Evolutionary conservation across 64 coral and sea anemone genomes (phyloP).

Genomic region (Exaiptasia diaphana): DNA sequence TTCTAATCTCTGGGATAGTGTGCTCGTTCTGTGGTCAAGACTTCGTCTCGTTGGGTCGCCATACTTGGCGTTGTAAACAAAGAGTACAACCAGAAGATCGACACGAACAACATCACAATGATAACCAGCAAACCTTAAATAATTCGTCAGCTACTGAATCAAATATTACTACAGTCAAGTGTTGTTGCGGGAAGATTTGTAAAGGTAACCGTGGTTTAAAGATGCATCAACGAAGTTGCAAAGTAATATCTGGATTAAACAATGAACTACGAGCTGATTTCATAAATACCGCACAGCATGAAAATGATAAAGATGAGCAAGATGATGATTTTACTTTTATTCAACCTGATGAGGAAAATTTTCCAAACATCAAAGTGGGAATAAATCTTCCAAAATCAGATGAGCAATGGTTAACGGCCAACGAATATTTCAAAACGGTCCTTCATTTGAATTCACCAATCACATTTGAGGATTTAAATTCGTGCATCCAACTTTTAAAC

Average conservation of each 20-base stretch:
- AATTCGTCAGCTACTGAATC: background rate
- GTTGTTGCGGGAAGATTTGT: slow-evolving; percentile 6
- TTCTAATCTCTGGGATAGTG: too few relatives aligned
- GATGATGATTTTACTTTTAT: background rate
- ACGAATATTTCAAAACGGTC: background rate
- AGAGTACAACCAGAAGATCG: too few relatives aligned
- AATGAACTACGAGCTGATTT: background rate
- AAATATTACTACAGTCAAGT: background rate
- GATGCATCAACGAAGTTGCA: slow-evolving; percentile 28
- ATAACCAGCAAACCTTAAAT: too few relatives aligned
- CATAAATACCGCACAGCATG: too few relatives aligned
- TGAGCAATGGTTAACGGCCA: background rate
- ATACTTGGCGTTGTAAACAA: too few relatives aligned
- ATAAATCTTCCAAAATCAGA: background rate
- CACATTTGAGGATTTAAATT: background rate
- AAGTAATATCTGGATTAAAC: background rate
- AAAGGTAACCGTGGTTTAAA: slow-evolving; percentile 11
- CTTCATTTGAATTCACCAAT: background rate
- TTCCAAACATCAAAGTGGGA: background rate
- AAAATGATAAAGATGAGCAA: background rate
- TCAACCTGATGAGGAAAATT: background rate
- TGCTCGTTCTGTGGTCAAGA: too few relatives aligned
- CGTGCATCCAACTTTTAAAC: background rate
- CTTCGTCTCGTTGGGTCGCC: too few relatives aligned
- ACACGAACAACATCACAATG: too few relatives aligned